Evolutionary conservation across 2,113 vertebrate genomes (phyloP).

Genomic region (Hyla sarda): DNA sequence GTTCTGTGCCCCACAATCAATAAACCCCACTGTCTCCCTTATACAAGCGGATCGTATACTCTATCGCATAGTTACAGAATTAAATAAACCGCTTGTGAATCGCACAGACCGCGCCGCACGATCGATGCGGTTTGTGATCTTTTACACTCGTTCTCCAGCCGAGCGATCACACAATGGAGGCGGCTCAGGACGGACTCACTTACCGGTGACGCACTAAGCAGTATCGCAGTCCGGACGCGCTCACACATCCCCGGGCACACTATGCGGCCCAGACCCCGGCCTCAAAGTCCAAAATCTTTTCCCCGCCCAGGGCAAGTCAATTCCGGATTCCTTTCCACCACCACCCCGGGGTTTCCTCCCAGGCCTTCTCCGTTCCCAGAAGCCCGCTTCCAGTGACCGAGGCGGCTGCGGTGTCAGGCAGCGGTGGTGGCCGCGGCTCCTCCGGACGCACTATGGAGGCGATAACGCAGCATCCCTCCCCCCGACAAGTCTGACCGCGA

Average conservation of each 20-base stretch:
- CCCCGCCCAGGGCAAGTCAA: conserved; percentile 5
- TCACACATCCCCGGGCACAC: not conserved
- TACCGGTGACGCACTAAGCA: not conserved
- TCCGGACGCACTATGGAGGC: conserved; percentile 38
- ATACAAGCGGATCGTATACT: too few species aligned
- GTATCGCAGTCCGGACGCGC: not conserved
- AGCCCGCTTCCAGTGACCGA: not conserved
- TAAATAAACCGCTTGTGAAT: too few species aligned
- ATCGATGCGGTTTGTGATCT: too few species aligned
- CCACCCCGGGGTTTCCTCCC: not conserved
- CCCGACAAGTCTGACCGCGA: conserved; percentile 24
- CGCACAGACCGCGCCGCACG: too few species aligned
- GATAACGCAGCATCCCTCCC: conserved; percentile 11
- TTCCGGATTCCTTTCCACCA: not conserved
- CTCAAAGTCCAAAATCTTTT: not conserved
- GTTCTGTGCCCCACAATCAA: too few species aligned
- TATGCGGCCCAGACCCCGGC: conserved; percentile 37
- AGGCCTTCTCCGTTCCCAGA: not conserved
- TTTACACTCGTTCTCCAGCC: too few species aligned
- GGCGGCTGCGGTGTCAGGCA: not conserved
- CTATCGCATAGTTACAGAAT: too few species aligned
- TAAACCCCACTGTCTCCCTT: too few species aligned
- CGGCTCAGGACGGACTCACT: not conserved
- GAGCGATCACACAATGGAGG: too few species aligned
- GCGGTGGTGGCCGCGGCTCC: not conserved